Base-by-base conservation (phyloP, 2,113 vertebrate species). In the Oryzias melastigma region DNA sequence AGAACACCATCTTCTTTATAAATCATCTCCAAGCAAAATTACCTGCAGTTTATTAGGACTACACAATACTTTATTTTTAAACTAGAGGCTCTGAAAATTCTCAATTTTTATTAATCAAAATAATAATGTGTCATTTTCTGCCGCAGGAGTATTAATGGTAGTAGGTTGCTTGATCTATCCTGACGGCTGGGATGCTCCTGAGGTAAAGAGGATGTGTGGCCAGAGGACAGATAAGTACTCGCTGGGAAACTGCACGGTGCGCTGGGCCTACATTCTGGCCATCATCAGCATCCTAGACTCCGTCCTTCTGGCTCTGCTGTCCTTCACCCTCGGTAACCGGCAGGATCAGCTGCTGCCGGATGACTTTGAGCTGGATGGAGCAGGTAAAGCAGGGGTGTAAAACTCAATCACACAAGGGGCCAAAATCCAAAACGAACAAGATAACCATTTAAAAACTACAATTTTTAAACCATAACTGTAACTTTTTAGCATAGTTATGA, bases 191-290 rank as follows among this genome's bases (percentile, higher is more conserved):
- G 95, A 99, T 73, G 90, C 97, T 0, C 81, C 75, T 0, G 95
- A 96, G 85, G 97, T 99, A 73, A 92, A 83, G 73, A 78, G 91
- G 17, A 91, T 98, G 95, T 99, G 97, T 0, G 97, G 97, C 24
- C 93, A 96, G 83, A 91, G 83, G 74, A 95, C 97, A 0, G 94
- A 93, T 78, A 98, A 99, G 65, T 99, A 99, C 90, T 85, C 75
- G 0, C 87, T 99, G 83, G 97, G 97, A 0, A 95, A 95, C 78
- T 99, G 97, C 87, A 97, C 95, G 0, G 91, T 99, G 80, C 96
- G 97, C 90, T 98, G 97, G 97, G 95, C 97, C 0, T 99, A 98
- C 90, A 98, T 99, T 90, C 90, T 98, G 60, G 96, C 95, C 78
- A 95, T 99, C 87, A 95, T 99, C 57, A 94, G 94, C 81, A 96